Evolutionary conservation across 2,888 invertebrate genomes (phyloP), one percentile per base, ranked within the genome.

Genomic region (Himalopsyche anomala): DNA sequence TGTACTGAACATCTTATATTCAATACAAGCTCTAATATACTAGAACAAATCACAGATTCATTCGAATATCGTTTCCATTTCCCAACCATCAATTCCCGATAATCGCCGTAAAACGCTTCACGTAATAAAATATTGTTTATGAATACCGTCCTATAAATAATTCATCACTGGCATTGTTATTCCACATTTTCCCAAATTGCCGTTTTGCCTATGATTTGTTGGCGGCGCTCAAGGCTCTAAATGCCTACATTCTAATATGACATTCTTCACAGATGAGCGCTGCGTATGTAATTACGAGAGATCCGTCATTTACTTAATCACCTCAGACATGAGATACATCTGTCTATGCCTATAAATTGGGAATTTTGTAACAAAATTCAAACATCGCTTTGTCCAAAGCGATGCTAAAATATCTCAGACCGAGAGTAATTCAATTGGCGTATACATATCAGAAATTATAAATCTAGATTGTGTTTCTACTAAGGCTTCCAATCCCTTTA

Each of bases 171-270:
- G 74, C 38, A 4, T 69, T 69, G 45, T 80, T 80, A 80, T 80
- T 51, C 42, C 51, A 80, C 51, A 28, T 80, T 80, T 80, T 28
- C 80, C 80, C 80, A 80, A 80, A 80, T 80, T 80, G 80, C 80
- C 80, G 80, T 80, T 80, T 80, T 42, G 42, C 80, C 51, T 28
- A 42, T 51, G 80, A 19, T 42, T 42, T 80, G 80, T 28, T 80
- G 80, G 51, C 42, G 80, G 80, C 45, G 80, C 51, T 28, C 6
- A 2, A 51, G 80, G 45, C 74, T 36, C 74, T 74, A 74, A 74
- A 38, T 74, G 74, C 74, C 74, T 74, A 74, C 74, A 74, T 74
- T 36, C 38, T 74, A 38, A 74, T 38, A 74, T 74, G 74, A 74
- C 74, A 74, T 74, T 74, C 74, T 36, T 36, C 38, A 36, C 36